Percentiles rank a stretch among this genome's conserved stretches.
Evolutionary conservation across 2,113 vertebrate species (phyloP).

Genomic region (Hippopotamus amphibius): DNA sequence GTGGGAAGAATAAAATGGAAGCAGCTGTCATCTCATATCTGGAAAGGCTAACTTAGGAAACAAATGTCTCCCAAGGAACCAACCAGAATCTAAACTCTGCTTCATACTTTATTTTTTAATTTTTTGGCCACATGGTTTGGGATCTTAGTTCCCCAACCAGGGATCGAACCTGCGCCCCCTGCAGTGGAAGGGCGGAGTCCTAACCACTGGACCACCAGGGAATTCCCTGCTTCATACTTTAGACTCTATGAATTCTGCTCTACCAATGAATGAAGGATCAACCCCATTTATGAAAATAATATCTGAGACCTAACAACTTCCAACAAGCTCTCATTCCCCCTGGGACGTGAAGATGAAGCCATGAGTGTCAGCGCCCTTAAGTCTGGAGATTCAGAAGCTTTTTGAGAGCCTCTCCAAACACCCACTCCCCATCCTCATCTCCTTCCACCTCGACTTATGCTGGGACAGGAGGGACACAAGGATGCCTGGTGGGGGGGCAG

Average conservation of each 20-base stretch:
- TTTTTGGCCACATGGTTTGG: no score
- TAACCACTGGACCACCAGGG: no score
- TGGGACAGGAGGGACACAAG: background rate
- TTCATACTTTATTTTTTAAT: background rate
- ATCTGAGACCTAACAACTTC: background rate
- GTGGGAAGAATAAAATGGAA: constrained; percentile 1
- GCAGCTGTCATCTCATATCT: background rate
- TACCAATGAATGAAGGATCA: background rate
- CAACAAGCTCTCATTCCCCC: background rate
- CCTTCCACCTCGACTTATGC: background rate
- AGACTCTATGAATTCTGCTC: background rate
- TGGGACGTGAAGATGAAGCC: background rate
- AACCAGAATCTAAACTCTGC: background rate
- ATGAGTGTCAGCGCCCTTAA: background rate
- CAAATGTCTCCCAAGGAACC: background rate
- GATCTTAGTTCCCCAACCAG: no score
- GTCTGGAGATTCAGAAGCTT: background rate
- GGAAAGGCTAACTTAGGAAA: background rate
- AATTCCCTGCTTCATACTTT: background rate
- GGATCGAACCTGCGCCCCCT: no score
- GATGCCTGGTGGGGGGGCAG: background rate
- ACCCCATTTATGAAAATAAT: background rate
- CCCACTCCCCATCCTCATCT: background rate
- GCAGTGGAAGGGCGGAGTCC: no score
- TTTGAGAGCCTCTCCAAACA: background rate